Evolutionary conservation across 2,113 vertebrate species (phyloP), one percentile per base, ranked within the genome.

Genomic region (Barbus barbus): DNA sequence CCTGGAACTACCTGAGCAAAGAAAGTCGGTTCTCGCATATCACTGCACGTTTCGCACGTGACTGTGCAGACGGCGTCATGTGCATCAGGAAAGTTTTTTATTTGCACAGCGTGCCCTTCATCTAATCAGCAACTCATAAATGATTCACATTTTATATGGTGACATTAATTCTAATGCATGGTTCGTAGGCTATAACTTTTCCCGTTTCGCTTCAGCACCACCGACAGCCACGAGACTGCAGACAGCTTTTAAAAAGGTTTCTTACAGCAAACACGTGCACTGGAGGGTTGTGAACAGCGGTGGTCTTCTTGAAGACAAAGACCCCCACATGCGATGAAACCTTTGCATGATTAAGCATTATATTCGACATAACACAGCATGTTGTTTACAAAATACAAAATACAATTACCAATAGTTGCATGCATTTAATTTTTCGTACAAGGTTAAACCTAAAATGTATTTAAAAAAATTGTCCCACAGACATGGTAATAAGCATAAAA

Each of bases 1-100:
- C 18, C 28, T 81, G 61, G 41, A 33, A 81, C 24, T 53, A 67
- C 41, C 61, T 69, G 28, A 33, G 46, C 44, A 12, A 14, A 31
- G 5, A 51, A 78, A 36, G 63, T 81, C 46, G 20, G 44, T 26
- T 71, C 78, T 80, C 46, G 71, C 74, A 56, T 86, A 56, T 53
- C 46, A 7, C 53, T 78, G 75, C 75, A 67, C 79, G 63, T 81
- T 81, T 71, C 22, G 85, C 86, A 76, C 73, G 87, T 90, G 91
- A 88, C 79, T 33, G 28, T 53, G 90, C 89, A 90, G 90, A 87
- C 86, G 87, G 82, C 28, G 75, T 78, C 79, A 71, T 71, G 79
- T 81, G 79, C 63, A 12, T 24, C 79, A 14, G 24, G 61, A 71
- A 81, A 71, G 79, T 81, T 81, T 71, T 31, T 58, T 51, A 33